These are phyloP conservation scores for Drosophila phalerata DNA, from an alignment of 2,888 invertebrate genomes.

Conservation along the genomic window DNA sequence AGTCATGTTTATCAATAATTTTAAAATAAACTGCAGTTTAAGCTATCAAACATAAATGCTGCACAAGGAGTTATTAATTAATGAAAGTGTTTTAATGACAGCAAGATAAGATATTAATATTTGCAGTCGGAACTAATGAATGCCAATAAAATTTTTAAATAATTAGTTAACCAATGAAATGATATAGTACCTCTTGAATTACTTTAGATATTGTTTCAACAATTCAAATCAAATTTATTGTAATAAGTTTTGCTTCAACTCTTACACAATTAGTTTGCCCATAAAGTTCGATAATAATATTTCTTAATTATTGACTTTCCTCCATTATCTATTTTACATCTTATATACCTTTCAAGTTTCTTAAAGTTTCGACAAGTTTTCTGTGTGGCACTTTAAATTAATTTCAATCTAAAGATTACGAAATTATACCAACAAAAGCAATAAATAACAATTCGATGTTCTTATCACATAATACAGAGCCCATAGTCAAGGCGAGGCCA, in stretches of 20 bases:
- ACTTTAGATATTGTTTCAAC: no score
- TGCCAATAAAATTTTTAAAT: not conserved
- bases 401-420: slow-evolving; percentile 51
- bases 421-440: slow-evolving; percentile 47
- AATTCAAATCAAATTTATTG: not conserved
- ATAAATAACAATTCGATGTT: slow-evolving; percentile 80
- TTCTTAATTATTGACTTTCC: not conserved
- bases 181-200: no score
- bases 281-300: not conserved
- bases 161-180: not conserved
- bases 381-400: slow-evolving; percentile 47
- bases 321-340: not conserved
- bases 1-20: not conserved
- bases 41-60: not conserved
- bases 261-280: not conserved
- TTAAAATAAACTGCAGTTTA: not conserved
- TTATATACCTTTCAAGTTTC: not conserved
- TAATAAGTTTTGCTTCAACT: not conserved
- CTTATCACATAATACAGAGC: slow-evolving; percentile 70
- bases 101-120: not conserved
- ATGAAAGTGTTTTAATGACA: not conserved
- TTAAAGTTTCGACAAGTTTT: slow-evolving; percentile 14
- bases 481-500: slow-evolving; percentile 47
- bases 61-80: not conserved
- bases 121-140: not conserved